These are phyloP conservation scores for Lepus townsendii DNA, from an alignment of 2,797 vertebrate genomes.

Conservation along the genomic window DNA sequence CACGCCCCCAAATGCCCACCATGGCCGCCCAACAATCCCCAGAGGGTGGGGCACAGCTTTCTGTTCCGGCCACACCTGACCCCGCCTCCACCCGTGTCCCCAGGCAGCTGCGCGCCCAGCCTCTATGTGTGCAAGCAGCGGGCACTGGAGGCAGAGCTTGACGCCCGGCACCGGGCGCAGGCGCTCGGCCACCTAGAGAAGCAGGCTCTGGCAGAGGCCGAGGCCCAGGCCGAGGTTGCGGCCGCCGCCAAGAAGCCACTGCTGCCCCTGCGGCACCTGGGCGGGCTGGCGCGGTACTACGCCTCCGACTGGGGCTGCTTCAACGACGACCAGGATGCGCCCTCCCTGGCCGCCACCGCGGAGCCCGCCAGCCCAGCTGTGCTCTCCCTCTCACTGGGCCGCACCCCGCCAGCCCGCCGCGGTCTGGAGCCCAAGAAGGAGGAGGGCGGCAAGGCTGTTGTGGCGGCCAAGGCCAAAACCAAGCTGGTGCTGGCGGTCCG, in stretches of 20 bases:
- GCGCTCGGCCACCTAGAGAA: slow-evolving; percentile 96
- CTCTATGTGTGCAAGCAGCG: slow-evolving; percentile 98
- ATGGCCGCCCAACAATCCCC: not conserved
- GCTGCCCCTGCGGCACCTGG: slow-evolving; percentile 92
- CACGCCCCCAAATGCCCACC: too few relatives aligned
- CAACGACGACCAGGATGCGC: slow-evolving; percentile 95
- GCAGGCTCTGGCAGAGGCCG: slow-evolving; percentile 93
- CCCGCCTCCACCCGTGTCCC: slow-evolving; percentile 88
- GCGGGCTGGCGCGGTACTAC: slow-evolving; percentile 97
- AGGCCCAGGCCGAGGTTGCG: slow-evolving; percentile 71
- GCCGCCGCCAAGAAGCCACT: slow-evolving; percentile 91
- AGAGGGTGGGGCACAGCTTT: too few relatives aligned
- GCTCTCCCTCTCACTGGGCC: slow-evolving; percentile 94
- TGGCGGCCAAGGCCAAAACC: slow-evolving; percentile 94
- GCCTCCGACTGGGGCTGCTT: slow-evolving; percentile 99
- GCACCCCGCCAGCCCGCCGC: slow-evolving; percentile 84
- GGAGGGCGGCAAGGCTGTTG: slow-evolving; percentile 89
- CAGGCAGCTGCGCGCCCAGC: slow-evolving; percentile 96
- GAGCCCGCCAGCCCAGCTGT: slow-evolving; percentile 95
- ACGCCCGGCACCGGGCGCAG: slow-evolving; percentile 95
- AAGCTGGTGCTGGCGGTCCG: slow-evolving; percentile 97
- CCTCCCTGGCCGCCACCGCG: slow-evolving; percentile 91
- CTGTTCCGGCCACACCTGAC: not conserved
- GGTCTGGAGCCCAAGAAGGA: slow-evolving; percentile 86
- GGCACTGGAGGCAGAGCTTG: slow-evolving; percentile 97